Evolutionary conservation across 2,797 vertebrate species (phyloP).

Genomic region (Enteromius unitaeniatus): DNA sequence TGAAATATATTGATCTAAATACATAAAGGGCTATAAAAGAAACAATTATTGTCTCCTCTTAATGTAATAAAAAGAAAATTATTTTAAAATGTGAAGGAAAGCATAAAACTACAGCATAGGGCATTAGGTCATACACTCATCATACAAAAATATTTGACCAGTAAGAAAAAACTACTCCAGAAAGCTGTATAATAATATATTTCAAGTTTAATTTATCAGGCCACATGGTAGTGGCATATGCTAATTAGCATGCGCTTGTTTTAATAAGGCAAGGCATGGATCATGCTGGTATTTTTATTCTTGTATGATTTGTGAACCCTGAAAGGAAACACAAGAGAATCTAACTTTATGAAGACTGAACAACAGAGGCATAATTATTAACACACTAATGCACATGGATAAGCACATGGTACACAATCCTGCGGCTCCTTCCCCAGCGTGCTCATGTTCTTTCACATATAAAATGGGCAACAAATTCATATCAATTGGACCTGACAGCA

Average conservation of each 20-base stretch:
- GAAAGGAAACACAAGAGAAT: conserved; percentile 21
- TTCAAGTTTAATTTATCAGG: conserved; percentile 23
- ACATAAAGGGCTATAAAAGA: too few relatives aligned
- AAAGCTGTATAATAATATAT: conserved; percentile 15
- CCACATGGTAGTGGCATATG: conserved; percentile 29
- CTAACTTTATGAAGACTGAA: conserved; percentile 2
- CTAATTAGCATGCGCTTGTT: conserved; percentile 32
- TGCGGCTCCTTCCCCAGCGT: conserved; percentile 11
- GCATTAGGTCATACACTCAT: neutral
- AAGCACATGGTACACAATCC: conserved; percentile 9
- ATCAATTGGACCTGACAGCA: neutral
- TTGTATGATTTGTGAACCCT: conserved; percentile 42
- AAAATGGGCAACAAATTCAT: neutral
- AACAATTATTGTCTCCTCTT: too few relatives aligned
- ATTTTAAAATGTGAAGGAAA: neutral
- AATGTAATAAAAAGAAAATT: neutral
- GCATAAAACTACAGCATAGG: neutral
- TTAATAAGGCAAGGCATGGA: conserved; percentile 41
- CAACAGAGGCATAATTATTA: conserved; percentile 22
- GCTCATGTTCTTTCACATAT: conserved; percentile 2
- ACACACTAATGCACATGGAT: conserved; percentile 14
- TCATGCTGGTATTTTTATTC: conserved; percentile 44
- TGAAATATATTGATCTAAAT: too few relatives aligned
- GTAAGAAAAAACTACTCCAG: neutral
- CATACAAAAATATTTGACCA: neutral